These are phyloP conservation scores for Listronotus oregonensis DNA, from an alignment of 1,140 invertebrate species.

Conservation along the genomic window DNA sequence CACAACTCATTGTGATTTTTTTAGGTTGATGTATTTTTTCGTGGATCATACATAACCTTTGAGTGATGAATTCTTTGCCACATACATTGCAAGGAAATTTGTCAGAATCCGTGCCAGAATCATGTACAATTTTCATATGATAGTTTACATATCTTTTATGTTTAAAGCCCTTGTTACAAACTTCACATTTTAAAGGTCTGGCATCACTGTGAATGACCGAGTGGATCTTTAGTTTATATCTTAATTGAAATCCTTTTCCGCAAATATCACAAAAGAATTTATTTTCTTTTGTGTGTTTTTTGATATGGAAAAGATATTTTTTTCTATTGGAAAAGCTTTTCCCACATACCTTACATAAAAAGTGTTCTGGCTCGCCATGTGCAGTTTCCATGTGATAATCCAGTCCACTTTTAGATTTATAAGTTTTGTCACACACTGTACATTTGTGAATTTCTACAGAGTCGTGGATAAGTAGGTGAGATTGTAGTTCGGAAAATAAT, in stretches of 20 bases:
- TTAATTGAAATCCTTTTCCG: constrained; percentile 15
- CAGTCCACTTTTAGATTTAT: no score
- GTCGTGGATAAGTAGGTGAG: no score
- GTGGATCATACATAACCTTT: constrained; percentile 41
- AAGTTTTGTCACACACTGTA: no score
- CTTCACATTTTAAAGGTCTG: constrained; percentile 30
- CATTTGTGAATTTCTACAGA: no score
- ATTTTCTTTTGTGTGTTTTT: constrained; percentile 59
- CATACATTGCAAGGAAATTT: constrained; percentile 47
- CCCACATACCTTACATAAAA: constrained; percentile 42
- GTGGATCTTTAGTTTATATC: constrained; percentile 20
- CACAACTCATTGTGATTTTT: constrained; percentile 1
- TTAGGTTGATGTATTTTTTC: constrained; percentile 53
- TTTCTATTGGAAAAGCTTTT: constrained; percentile 40
- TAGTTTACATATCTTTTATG: constrained; percentile 11
- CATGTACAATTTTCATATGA: constrained; percentile 22
- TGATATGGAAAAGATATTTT: constrained; percentile 41
- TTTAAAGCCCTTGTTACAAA: constrained; percentile 47
- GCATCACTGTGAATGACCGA: constrained; percentile 16
- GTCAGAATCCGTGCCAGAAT: constrained; percentile 25
- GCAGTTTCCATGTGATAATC: no score
- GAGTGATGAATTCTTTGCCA: constrained; percentile 59
- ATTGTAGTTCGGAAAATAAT: no score
- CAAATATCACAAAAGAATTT: constrained; percentile 8
- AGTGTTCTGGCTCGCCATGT: no score